These are phyloP conservation scores for Drosophila kikkawai DNA, from an alignment of 1,140 invertebrate genomes.

Conservation along the genomic window DNA sequence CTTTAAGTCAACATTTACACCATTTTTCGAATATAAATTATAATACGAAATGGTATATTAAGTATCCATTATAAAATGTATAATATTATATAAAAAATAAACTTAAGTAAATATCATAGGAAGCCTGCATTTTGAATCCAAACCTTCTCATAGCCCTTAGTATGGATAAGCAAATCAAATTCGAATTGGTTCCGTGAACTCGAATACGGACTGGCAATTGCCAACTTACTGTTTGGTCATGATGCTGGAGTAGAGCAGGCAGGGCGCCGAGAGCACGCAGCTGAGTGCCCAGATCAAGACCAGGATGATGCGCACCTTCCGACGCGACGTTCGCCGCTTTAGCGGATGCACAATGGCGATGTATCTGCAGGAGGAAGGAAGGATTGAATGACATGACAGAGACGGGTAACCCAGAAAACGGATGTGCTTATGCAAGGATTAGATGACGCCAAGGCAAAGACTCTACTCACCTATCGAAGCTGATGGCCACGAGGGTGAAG, in stretches of 20 bases:
- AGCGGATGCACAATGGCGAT: constrained; percentile 96
- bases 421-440: constrained; percentile 40
- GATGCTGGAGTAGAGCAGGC: constrained; percentile 92
- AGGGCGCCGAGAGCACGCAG: constrained; percentile 91
- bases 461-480: constrained; percentile 90
- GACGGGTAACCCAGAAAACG: constrained; percentile 6
- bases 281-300: constrained; percentile 93
- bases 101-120: too few species aligned
- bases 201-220: constrained; percentile 28
- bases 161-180: not conserved
- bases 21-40: not conserved
- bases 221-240: constrained; percentile 89
- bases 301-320: constrained; percentile 91
- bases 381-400: constrained; percentile 3
- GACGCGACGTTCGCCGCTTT: constrained; percentile 92
- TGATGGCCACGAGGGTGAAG: constrained; percentile 95
- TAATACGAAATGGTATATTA: not conserved
- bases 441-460: constrained; percentile 9
- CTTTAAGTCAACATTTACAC: not conserved
- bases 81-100: not conserved
- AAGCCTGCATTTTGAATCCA: not conserved
- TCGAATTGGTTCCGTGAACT: not conserved
- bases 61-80: not conserved
- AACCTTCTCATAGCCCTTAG: too few species aligned
- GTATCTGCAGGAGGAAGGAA: constrained; percentile 88